Evolutionary conservation across 2,888 invertebrate species (phyloP), one percentile per base, ranked within the genome.

Genomic region (Panzeria rudis): DNA sequence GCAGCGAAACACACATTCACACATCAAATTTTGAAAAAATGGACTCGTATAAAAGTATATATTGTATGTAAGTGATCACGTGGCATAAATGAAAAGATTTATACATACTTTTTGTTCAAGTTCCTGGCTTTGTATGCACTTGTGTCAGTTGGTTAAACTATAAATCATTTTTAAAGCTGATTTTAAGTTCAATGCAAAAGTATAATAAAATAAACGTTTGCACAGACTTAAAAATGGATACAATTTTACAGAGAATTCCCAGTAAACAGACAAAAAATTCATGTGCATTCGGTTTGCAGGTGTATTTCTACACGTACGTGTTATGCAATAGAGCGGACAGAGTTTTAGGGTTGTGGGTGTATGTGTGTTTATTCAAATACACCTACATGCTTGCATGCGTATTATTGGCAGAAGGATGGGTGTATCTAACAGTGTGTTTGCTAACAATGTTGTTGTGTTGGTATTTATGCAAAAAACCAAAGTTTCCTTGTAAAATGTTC

Each of bases 161-260:
- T 81, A 84, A 81, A 84, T 81, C 77, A 84, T n/a, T 17, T 85
- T 56, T 62, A 69, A 73, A 81, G 72, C 81, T 81, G 84, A 84
- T 73, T 81, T 81, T 56, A 77, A 73, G 78, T 82, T 82, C 82
- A 73, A 77, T 77, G 61, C 13, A 81, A 81, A 38, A 41, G 41
- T 23, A 71, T 35, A 59, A 52, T 15, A 17, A 44, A 59, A 61
- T 17, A 59, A 47, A 50, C 41, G 35, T n/a, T 35, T 29, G 29
- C 23, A 61, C 44, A 35, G 44, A n/a, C 50, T 32, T 15, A 41
- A 29, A 69, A 47, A 9, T 38, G 38, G 52, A 17, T 50, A 52
- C 20, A n/a, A 71, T 44, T 71, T 69, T 35, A 64, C 35, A 72
- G 23, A 20, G 17, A 41, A n/a, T n/a, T 47, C n/a, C 29, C 32